Conservation (phyloP, 2,797 vertebrate genomes). For the Merluccius polli region DNA sequence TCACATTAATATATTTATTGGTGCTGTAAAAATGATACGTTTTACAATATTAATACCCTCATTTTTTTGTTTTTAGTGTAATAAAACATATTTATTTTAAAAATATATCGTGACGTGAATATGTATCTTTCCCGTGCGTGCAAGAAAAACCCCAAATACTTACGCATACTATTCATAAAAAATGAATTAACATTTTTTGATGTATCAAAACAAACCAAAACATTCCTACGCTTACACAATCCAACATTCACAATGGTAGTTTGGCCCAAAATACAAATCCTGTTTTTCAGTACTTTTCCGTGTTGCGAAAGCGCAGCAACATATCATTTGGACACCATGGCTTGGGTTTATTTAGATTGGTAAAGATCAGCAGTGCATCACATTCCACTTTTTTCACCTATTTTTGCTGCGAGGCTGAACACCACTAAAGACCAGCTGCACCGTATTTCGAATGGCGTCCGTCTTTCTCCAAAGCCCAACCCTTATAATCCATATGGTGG, state of each 20-base stretch:
- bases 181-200: neutral
- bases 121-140: constrained; percentile 66
- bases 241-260: neutral
- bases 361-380: no score
- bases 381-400: no score
- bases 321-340: no score
- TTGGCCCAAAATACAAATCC: neutral
- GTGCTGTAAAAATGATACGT: constrained; percentile 52
- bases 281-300: neutral
- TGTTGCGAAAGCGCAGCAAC: no score
- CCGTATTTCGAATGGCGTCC: no score
- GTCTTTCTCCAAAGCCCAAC: no score
- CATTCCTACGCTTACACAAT: neutral
- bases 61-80: constrained; percentile 80
- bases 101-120: constrained; percentile 76
- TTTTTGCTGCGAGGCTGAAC: no score
- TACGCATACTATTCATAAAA: constrained; percentile 43
- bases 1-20: constrained; percentile 80
- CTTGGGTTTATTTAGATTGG: no score
- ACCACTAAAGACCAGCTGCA: no score
- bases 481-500: no score
- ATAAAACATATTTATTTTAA: constrained; percentile 98
- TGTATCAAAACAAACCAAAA: neutral
- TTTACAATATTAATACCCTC: constrained; percentile 79
- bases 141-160: no score